Evolutionary conservation across 2,113 vertebrate genomes (phyloP), one percentile per base, ranked within the genome.

Genomic region (Tonatia bakeri): DNA sequence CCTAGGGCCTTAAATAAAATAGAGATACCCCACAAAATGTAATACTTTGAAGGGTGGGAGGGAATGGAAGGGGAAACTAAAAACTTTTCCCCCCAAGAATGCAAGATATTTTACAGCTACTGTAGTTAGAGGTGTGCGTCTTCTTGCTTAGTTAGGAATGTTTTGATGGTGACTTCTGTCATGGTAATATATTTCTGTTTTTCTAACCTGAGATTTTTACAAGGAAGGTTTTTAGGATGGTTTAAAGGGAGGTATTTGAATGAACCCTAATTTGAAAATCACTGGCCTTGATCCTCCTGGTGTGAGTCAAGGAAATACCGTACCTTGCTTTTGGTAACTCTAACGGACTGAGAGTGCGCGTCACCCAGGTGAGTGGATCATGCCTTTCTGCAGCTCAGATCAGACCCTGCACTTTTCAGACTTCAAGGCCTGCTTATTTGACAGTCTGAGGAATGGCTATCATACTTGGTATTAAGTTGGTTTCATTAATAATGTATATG

Each of bases 1-100:
- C 94, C 75, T 50, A 82, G 47, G 80, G 88, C 96, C 96, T 98
- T 96, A 93, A 86, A 11, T 89, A 8, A 75, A 76, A 38, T 43
- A 11, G 19, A 76, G 56, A 15, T 33, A 73, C 89, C 80, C 90
- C 75, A 59, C 22, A 79, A 79, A 28, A 61, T 84, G 73, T 94
- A 59, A 65, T 72, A 19, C 40, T 82, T 61, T n/a, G 72, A 61
- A 89, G 40, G 84, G 38, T 87, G 40, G 93, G 79, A 90, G 56
- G 69, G 91, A 36, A 56, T 67, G 8, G 38, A 79, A 85, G 72
- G 94, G 67, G 80, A 50, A 7, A 75, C 31, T 83, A 61, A 73
- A 56, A 54, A 24, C 36, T 52, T 56, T 50, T 22, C 6, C 47
- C 81, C 50, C 64, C 31, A 36, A 80, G 50, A 81, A 86, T 87